Evolutionary conservation across 1,140 invertebrate genomes (phyloP).

Genomic region (Temnothorax nylanderi): DNA sequence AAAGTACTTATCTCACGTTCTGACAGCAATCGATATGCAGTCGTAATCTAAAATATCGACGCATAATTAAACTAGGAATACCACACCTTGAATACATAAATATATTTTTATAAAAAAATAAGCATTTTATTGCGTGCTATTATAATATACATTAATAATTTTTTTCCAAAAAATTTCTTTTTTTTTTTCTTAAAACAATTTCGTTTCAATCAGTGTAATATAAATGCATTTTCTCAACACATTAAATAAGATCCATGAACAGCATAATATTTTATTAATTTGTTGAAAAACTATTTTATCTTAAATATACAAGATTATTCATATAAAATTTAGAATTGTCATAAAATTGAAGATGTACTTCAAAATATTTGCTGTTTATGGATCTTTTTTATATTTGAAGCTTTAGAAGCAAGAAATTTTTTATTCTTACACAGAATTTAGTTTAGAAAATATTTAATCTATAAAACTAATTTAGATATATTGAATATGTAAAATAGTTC

Average conservation of each 20-base stretch:
- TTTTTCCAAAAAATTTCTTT: not conserved
- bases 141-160: not conserved
- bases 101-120: not conserved
- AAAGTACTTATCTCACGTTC: constrained; percentile 54
- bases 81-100: not conserved
- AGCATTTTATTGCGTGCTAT: not conserved
- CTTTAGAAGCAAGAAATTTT: not conserved
- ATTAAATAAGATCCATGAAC: not conserved
- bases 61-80: not conserved
- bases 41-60: constrained; percentile 29
- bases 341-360: not conserved
- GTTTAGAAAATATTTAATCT: not conserved
- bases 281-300: not conserved
- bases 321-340: not conserved
- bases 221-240: not conserved
- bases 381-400: not conserved
- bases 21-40: constrained; percentile 33
- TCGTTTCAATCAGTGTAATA: not conserved
- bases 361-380: not conserved
- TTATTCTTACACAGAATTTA: not conserved
- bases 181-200: not conserved
- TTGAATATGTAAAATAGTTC: constrained; percentile 1
- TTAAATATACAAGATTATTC: not conserved
- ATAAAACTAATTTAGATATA: not conserved
- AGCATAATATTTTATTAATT: not conserved